phyloP scores from a whole-genome alignment of 2,888 invertebrate genomes.

The Melieria crassipennis region DNA sequence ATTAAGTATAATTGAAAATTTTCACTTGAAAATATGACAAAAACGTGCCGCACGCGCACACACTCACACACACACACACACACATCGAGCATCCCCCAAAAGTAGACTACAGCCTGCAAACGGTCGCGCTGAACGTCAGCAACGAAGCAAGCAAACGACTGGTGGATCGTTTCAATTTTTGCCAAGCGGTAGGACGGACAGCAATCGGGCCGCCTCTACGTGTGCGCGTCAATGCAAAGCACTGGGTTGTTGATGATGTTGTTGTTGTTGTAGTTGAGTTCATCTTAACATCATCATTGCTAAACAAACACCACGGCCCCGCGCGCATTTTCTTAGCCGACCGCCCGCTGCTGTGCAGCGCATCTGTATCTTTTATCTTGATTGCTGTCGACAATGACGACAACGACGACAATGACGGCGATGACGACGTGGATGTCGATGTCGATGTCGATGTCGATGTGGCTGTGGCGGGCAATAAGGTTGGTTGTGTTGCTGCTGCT shows the following conservation, averaged over 20 bases:
- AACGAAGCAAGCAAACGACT: too few relatives aligned
- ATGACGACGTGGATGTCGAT: slow-evolving; percentile 19
- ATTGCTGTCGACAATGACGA: slow-evolving; percentile 22
- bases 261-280: slow-evolving; percentile 6
- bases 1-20: slow-evolving; percentile 50
- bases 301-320: background rate
- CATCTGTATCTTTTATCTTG: slow-evolving; percentile 12
- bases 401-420: slow-evolving; percentile 33
- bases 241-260: slow-evolving; percentile 8
- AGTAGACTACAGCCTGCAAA: too few relatives aligned
- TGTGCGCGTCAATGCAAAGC: too few relatives aligned
- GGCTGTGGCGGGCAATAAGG: background rate
- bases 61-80: too few relatives aligned
- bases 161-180: too few relatives aligned
- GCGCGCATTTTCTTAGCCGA: too few relatives aligned
- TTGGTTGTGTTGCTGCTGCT: too few relatives aligned
- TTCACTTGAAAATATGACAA: slow-evolving; percentile 46
- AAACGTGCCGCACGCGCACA: slow-evolving; percentile 37
- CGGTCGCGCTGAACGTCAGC: too few relatives aligned
- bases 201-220: too few relatives aligned
- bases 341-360: background rate
- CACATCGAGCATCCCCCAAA: too few relatives aligned
- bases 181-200: too few relatives aligned
- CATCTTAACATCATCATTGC: background rate
- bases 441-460: background rate